A percentile compares a stretch with the other conserved stretches of the same genome.
Conservation (phyloP, 2,113 vertebrate species). For the Solenodon paradoxus region DNA sequence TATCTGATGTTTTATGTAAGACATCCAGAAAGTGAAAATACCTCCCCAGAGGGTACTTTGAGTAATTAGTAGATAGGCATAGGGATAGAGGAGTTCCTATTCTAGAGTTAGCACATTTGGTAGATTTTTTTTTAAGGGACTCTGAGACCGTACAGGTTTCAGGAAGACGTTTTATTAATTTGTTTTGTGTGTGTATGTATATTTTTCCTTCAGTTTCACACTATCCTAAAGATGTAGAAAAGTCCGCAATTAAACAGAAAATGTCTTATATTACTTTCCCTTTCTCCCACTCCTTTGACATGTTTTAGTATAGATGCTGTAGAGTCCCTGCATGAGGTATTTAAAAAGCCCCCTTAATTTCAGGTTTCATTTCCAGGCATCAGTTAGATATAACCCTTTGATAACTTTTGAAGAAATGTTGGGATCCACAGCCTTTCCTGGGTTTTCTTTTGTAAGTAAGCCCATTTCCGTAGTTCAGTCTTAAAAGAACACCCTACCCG, state of each 20-base stretch:
- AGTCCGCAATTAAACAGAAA: background rate
- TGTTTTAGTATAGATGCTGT: background rate
- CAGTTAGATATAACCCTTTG: background rate
- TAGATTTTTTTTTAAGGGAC: background rate
- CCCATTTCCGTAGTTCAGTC: background rate
- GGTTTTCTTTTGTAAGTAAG: background rate
- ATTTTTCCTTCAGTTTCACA: background rate
- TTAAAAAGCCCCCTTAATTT: slow-evolving; percentile 15
- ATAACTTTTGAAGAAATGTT: background rate
- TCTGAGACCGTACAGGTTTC: background rate
- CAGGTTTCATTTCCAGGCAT: background rate
- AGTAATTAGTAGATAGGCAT: slow-evolving; percentile 5
- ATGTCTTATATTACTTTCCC: slow-evolving; percentile 26
- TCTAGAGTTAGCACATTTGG: background rate
- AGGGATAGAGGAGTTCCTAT: background rate
- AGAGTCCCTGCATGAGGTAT: background rate
- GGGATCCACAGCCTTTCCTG: background rate
- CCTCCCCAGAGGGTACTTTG: background rate
- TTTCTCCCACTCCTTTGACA: background rate
- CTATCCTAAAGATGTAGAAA: background rate
- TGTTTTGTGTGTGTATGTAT: background rate
- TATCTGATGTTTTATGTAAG: background rate
- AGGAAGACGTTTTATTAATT: background rate
- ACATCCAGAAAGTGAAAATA: slow-evolving; percentile 28
- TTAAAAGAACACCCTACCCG: background rate